Evolutionary conservation across 2,797 vertebrate genomes (phyloP).

Genomic region (Sebastes cheni): DNA sequence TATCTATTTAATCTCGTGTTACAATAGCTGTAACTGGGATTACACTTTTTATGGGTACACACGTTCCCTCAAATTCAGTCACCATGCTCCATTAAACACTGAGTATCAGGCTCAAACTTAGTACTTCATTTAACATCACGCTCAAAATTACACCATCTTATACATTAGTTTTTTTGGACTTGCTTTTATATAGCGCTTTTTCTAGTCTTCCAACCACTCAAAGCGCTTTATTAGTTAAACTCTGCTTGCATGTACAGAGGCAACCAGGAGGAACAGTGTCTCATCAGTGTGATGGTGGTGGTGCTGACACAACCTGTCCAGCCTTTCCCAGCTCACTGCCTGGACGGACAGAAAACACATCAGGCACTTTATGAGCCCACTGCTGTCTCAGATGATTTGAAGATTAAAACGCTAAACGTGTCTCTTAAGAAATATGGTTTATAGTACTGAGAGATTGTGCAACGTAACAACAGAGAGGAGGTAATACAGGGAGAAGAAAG

Average conservation of each 20-base stretch:
- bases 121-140: background rate
- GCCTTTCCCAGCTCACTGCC: background rate
- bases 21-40: background rate
- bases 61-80: background rate
- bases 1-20: background rate
- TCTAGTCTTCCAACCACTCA: no score
- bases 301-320: background rate
- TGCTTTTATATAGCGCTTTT: no score
- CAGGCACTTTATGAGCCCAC: background rate
- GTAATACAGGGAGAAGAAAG: background rate
- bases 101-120: background rate
- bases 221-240: background rate
- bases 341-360: background rate
- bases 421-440: background rate
- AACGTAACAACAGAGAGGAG: background rate
- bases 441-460: background rate
- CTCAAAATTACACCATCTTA: background rate
- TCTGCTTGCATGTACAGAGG: background rate
- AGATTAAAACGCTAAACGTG: background rate
- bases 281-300: background rate
- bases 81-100: background rate
- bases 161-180: background rate
- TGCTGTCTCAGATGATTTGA: background rate
- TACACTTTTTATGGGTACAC: background rate
- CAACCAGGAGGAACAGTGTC: background rate